Conservation (phyloP, 2,113 vertebrate genomes). For the Sigmodon hispidus region DNA sequence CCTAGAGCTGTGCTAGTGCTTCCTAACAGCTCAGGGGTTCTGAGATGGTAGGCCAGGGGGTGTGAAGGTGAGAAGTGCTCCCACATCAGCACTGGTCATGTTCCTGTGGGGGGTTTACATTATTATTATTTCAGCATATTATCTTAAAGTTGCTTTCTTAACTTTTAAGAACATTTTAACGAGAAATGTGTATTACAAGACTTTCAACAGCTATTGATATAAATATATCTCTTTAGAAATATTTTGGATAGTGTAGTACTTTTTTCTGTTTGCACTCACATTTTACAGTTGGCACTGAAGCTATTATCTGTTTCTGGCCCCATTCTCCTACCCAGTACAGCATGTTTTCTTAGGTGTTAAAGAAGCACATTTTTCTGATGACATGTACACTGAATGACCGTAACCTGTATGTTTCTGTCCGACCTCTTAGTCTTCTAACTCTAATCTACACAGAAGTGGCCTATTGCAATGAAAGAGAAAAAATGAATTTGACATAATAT, state of each 20-base stretch:
- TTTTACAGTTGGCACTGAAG: not conserved
- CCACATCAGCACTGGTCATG: not conserved
- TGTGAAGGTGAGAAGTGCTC: not conserved
- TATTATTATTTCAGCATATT: slow-evolving; percentile 2
- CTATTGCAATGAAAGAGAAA: not conserved
- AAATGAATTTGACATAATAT: not conserved
- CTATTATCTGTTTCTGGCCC: slow-evolving; percentile 75
- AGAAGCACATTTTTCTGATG: not conserved
- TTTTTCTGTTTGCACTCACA: not conserved
- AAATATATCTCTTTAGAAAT: slow-evolving; percentile 14
- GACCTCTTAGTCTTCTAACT: not conserved
- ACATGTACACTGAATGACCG: not conserved
- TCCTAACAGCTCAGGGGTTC: not conserved
- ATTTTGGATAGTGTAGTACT: accelerated
- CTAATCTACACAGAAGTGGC: not conserved
- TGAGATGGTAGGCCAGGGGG: not conserved
- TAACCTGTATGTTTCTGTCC: not conserved
- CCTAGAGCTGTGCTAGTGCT: not conserved
- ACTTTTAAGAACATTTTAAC: not conserved
- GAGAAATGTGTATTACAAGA: slow-evolving; percentile 53
- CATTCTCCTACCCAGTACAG: slow-evolving; percentile 34
- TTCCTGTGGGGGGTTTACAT: not conserved
- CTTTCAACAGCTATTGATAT: slow-evolving; percentile 77
- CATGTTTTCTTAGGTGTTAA: not conserved
- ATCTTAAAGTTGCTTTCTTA: slow-evolving; percentile 33